Evolutionary conservation across 2,888 invertebrate species (phyloP), one percentile per base, ranked within the genome.

Genomic region (Dryocosmus kuriphilus): DNA sequence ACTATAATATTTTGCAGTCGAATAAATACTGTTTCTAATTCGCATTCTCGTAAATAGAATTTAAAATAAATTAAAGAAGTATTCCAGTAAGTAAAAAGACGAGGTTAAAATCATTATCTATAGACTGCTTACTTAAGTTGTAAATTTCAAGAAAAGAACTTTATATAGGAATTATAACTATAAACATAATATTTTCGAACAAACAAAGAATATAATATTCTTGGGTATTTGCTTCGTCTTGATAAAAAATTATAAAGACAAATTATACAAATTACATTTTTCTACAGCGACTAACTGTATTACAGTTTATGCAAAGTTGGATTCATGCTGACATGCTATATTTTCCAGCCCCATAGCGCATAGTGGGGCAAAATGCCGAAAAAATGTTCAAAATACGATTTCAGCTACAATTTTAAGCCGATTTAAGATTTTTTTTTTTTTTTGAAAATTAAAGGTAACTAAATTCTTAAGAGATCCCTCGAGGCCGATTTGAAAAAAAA

Each of bases 291-390:
- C 16, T 22, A 51, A n/a, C 38, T 16, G 35, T 65, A 61, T 61
- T 19, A 30, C 19, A 41, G 27, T 38, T 19, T 27, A 71, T 30
- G 51, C 71, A 51, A 51, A 71, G 27, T 46, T 27, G 24, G 46
- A 51, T 41, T 71, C 51, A 71, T 71, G 71, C 51, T 67, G 51
- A 30, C 51, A 71, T 71, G 71, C 71, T 51, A 41, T 51, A 41
- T 32, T 51, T n/a, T 71, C 11, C 24, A 57, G 57, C 5, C 22
- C 24, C 57, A 57, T 22, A 19, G 6, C 5, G 46, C 11, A 11
- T 11, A 35, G 35, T 11, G 4, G 11, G 35, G 0, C 0, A 35
- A 35, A 35, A 35, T n/a, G n/a, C n/a, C n/a, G n/a, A n/a, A n/a
- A n/a, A n/a, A n/a, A n/a, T n/a, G n/a, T n/a, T n/a, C n/a, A n/a